Base-by-base conservation (phyloP, 2,797 vertebrate genomes). In the Chromis chromis region DNA sequence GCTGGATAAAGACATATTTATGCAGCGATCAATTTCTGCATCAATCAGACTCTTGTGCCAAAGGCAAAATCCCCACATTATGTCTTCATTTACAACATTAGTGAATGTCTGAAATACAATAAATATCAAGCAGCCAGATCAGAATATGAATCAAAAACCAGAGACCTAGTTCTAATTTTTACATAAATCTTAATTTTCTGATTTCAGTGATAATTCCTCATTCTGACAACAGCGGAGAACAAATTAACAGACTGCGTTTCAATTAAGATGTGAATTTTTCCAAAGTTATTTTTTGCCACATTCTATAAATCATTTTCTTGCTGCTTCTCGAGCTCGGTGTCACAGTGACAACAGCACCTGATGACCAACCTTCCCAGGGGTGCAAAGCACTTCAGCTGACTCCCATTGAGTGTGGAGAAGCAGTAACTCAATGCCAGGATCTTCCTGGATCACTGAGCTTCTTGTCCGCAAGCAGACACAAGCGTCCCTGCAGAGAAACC, bases 401-500 rank as follows among this genome's bases (percentile, higher is more conserved):
- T 80, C 62, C 73, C 69, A 66, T 70, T 73, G 63, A 66, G 74
- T 53, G 60, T 58, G 56, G 68, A 81, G 62, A 75, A 74, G 76
- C 76, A 74, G 78, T 74, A 70, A 74, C 77, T 82, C 65, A 67
- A 69, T 67, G 56, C 54, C 62, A 60, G 58, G 78, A 83, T 78
- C 74, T 78, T 82, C 55, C 70, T 74, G 81, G 90, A 86, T 85
- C 81, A 89, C 74, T 79, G 83, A 53, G 53, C 67, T 70, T 80
- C 68, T 76, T 60, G 40, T 62, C 79, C 65, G 42, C 76, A 39
- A 53, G 70, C 65, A 80, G 71, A 69, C 83, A 74, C 1, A 0
- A 66, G 71, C 36, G 56, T 81, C 68, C 86, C 84, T 44, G 44
- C 49, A 44, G 87, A 65, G 82, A 84, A 86, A 88, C 72, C 80